phyloP scores from a whole-genome alignment of 1,140 invertebrate species.

The Lasioglossum albipes region DNA sequence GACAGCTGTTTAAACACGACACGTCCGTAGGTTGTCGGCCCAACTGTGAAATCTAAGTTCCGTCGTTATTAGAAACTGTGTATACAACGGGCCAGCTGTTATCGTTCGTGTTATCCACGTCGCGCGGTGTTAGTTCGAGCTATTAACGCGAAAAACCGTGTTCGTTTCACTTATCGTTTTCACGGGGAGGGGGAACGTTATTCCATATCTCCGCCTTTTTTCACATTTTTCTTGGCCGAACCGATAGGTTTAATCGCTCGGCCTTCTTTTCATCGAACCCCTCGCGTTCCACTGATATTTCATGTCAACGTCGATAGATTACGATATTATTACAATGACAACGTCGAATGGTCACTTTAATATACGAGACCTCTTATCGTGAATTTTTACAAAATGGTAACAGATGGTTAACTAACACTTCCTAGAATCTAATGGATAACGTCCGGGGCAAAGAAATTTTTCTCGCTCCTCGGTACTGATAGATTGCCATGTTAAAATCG shows the following conservation, averaged over 20 bases:
- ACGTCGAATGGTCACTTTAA: too few relatives aligned
- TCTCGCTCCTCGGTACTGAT: too few relatives aligned
- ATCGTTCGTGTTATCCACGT: slow-evolving; percentile 19
- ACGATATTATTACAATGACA: too few relatives aligned
- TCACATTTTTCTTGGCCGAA: too few relatives aligned
- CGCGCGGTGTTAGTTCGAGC: neutral
- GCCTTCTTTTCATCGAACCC: neutral
- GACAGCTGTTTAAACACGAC: slow-evolving; percentile 57
- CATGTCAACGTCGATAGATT: too few relatives aligned
- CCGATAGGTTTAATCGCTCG: neutral
- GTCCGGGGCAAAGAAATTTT: too few relatives aligned
- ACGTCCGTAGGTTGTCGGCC: slow-evolving; percentile 3
- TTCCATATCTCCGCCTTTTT: neutral
- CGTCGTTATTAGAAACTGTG: slow-evolving; percentile 2
- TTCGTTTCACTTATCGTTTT: neutral
- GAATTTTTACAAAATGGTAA: too few relatives aligned
- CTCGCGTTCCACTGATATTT: too few relatives aligned
- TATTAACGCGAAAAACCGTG: neutral
- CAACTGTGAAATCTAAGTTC: slow-evolving; percentile 27
- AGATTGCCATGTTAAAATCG: too few relatives aligned
- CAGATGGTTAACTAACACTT: too few relatives aligned
- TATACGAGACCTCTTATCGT: too few relatives aligned
- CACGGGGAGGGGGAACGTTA: neutral
- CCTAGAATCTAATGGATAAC: too few relatives aligned
- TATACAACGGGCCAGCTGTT: slow-evolving; percentile 3